These are phyloP conservation scores for Drosophila falleni DNA, from an alignment of 2,888 invertebrate genomes.

Conservation along the genomic window DNA sequence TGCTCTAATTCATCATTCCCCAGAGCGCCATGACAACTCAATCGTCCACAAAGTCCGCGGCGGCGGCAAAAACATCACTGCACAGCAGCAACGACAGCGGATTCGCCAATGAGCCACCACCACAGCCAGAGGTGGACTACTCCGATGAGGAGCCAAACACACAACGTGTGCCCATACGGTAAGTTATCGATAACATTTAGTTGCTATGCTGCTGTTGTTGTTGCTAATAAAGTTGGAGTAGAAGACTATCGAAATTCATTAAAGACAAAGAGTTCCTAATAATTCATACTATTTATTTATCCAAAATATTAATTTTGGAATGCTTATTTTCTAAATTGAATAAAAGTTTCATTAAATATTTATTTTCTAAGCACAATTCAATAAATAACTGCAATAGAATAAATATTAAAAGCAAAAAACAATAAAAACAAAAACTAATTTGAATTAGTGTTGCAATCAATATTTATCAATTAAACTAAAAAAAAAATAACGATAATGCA, in stretches of 20 bases:
- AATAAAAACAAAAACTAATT: no score
- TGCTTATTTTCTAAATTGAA: not conserved
- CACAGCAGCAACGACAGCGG: conserved; percentile 97
- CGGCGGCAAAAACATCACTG: conserved; percentile 91
- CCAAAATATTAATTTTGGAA: no score
- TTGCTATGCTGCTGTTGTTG: conserved; percentile 19
- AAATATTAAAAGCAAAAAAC: no score
- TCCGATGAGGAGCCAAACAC: conserved; percentile 93
- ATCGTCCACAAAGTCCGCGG: conserved; percentile 76
- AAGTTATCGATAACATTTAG: conserved; percentile 52
- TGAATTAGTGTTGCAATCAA: no score
- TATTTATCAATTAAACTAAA: no score
- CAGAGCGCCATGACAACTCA: conserved; percentile 67
- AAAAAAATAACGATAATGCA: not conserved
- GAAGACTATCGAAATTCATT: not conserved
- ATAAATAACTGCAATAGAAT: no score
- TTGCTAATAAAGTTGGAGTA: not conserved
- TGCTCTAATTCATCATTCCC: no score
- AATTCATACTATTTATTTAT: no score
- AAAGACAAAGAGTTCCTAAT: no score
- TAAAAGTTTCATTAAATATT: no score
- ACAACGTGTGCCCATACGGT: conserved; percentile 87
- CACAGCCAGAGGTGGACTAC: conserved; percentile 95
- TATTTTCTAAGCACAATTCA: no score
- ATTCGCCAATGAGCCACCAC: conserved; percentile 94